Evolutionary conservation across 92 coral and sea anemone genomes (phyloP).

Genomic region (Montipora capitata): DNA sequence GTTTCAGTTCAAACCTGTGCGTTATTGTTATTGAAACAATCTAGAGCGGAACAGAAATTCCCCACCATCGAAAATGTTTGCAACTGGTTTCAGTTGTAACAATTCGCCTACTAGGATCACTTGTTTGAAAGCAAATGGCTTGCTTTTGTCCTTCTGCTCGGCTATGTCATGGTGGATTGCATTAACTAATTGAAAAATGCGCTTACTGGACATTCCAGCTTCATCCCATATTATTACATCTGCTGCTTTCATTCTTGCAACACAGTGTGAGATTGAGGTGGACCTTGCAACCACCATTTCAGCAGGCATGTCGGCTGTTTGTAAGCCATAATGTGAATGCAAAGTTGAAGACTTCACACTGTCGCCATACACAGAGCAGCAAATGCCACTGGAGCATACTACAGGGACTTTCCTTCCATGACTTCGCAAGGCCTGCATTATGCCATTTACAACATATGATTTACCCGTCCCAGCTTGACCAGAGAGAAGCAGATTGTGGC

Average conservation of each 20-base stretch:
- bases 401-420: slow-evolving; percentile 15
- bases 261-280: background rate
- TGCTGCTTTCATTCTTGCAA: background rate
- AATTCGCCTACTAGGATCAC: background rate
- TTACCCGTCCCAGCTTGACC: slow-evolving; percentile 1
- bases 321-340: slow-evolving; percentile 12
- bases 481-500: slow-evolving; percentile 4
- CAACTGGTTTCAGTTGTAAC: background rate
- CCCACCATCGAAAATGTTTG: background rate
- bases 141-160: background rate
- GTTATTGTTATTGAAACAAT: too few species aligned
- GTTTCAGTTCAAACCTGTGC: too few species aligned
- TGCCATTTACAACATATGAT: background rate
- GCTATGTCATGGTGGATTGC: too few species aligned
- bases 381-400: slow-evolving; percentile 24
- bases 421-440: background rate
- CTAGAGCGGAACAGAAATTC: background rate
- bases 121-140: background rate
- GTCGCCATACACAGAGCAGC: slow-evolving; percentile 21
- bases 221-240: slow-evolving; percentile 10
- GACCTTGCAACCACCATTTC: slow-evolving; percentile 21
- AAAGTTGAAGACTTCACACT: slow-evolving; percentile 10
- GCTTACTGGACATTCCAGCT: background rate
- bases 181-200: background rate
- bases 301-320: slow-evolving; percentile 30